A percentile compares a stretch with the other conserved stretches of the same genome.
phyloP scores from a whole-genome alignment of 2,888 invertebrate species.

The Cremastinae sp. region DNA sequence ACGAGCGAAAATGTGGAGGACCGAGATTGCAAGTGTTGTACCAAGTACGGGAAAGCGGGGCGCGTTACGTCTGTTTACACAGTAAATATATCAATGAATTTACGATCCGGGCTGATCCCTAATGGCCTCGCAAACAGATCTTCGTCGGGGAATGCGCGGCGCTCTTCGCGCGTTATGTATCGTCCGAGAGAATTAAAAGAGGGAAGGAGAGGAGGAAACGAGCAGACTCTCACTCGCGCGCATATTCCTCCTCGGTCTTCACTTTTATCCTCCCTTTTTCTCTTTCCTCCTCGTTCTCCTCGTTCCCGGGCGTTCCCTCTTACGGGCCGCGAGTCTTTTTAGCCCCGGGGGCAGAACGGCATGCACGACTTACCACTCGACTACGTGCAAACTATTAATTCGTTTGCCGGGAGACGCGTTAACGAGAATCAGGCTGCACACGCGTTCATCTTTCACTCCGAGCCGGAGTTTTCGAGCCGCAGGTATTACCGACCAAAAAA shows the following conservation, averaged over 20 bases:
- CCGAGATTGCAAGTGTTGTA: neutral
- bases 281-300: constrained; percentile 36
- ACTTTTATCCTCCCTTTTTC: constrained; percentile 40
- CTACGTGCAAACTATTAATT: constrained; percentile 65
- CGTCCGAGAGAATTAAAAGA: constrained; percentile 13
- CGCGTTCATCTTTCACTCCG: constrained; percentile 13
- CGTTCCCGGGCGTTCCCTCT: constrained; percentile 25
- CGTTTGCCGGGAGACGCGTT: constrained; percentile 61
- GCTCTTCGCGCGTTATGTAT: constrained; percentile 48
- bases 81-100: constrained; percentile 79
- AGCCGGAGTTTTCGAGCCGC: neutral
- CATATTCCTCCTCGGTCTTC: constrained; percentile 45
- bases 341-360: constrained; percentile 44
- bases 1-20: neutral
- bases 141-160: constrained; percentile 73
- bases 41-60: constrained; percentile 30
- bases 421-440: constrained; percentile 59
- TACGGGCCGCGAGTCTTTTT: constrained; percentile 49
- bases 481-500: too few relatives aligned
- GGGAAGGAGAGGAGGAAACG: neutral
- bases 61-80: constrained; percentile 71
- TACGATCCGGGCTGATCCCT: constrained; percentile 76
- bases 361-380: constrained; percentile 34
- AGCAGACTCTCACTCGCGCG: constrained; percentile 13
- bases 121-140: constrained; percentile 77